Conservation (phyloP, 1,140 invertebrate genomes). For the Tribolium castaneum region DNA sequence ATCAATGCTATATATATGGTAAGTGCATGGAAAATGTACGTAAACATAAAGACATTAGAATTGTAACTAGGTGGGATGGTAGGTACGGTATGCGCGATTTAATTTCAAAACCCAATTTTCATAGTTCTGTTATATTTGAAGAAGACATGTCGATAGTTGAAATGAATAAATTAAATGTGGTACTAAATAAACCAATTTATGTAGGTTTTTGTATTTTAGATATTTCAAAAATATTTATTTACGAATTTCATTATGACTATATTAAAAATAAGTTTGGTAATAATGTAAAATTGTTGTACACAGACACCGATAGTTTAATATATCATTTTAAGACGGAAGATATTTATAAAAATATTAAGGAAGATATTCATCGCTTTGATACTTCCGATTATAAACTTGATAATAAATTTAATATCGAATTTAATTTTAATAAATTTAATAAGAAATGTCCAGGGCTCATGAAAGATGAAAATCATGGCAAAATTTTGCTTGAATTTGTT, state of each 20-base stretch:
- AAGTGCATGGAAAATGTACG: slow-evolving; percentile 45
- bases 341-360: slow-evolving; percentile 10
- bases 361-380: slow-evolving; percentile 5
- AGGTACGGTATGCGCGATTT: slow-evolving; percentile 42
- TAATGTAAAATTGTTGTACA: slow-evolving; percentile 9
- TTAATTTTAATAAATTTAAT: too few species aligned
- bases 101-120: slow-evolving; percentile 52
- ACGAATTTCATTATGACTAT: slow-evolving; percentile 44
- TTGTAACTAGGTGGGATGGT: slow-evolving; percentile 42
- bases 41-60: slow-evolving; percentile 44
- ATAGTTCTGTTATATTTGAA: slow-evolving; percentile 48
- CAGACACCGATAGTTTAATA: slow-evolving; percentile 1
- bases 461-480: too few species aligned
- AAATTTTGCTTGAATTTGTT: too few species aligned
- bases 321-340: slow-evolving; percentile 1
- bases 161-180: slow-evolving; percentile 47
- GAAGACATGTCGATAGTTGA: slow-evolving; percentile 47
- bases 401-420: slow-evolving; percentile 28
- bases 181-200: slow-evolving; percentile 50
- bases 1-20: slow-evolving; percentile 37
- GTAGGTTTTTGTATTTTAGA: slow-evolving; percentile 44
- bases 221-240: slow-evolving; percentile 43
- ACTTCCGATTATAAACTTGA: slow-evolving; percentile 5
- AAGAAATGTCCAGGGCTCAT: too few species aligned
- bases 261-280: not conserved